Conservation (phyloP, 2,797 vertebrate genomes). For the Microchirus variegatus region DNA sequence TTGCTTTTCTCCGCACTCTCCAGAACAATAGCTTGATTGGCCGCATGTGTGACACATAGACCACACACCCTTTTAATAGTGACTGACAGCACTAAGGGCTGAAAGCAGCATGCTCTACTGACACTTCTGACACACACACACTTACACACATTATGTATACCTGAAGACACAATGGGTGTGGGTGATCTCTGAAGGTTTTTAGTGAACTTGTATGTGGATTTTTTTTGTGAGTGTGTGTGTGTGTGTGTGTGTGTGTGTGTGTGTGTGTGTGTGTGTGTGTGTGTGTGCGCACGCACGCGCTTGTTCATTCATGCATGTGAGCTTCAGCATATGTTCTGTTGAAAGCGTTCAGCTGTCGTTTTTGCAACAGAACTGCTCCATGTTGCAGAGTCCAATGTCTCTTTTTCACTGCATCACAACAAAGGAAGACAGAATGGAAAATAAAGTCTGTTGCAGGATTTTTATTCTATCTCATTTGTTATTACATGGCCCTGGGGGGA, state of each 20-base stretch:
- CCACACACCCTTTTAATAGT: conserved; percentile 85
- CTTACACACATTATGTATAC: conserved; percentile 43
- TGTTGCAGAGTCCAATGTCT: conserved; percentile 42
- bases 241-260: conserved; percentile 40
- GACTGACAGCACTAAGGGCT: conserved; percentile 84
- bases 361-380: conserved; percentile 46
- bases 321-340: conserved; percentile 64
- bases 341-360: conserved; percentile 69
- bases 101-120: conserved; percentile 60
- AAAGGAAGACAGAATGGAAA: conserved; percentile 17
- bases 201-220: conserved; percentile 45
- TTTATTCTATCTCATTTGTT: conserved; percentile 14
- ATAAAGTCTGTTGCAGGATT: conserved; percentile 11
- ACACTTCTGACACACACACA: conserved; percentile 24
- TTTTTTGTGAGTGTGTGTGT: conserved; percentile 21
- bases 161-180: conserved; percentile 66
- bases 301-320: conserved; percentile 61
- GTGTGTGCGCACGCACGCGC: conserved; percentile 28
- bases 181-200: conserved; percentile 54
- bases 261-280: conserved; percentile 18
- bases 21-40: conserved; percentile 94
- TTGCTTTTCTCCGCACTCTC: conserved; percentile 85
- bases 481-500: conserved; percentile 1
- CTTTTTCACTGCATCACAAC: conserved; percentile 19
- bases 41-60: conserved; percentile 79